Conservation (phyloP, 2,888 invertebrate species). For the Nezara viridula region DNA sequence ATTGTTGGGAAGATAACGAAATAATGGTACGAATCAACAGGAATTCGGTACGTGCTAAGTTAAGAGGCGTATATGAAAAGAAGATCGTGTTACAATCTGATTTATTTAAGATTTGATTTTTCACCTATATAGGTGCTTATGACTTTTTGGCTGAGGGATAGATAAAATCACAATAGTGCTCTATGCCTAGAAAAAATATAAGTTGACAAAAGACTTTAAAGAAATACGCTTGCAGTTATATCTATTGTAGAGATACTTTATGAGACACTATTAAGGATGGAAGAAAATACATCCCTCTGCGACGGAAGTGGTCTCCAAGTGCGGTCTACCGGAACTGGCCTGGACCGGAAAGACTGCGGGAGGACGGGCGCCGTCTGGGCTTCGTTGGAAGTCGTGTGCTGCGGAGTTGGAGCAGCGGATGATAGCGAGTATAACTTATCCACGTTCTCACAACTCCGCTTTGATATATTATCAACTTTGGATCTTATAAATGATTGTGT, state of each 20-base stretch:
- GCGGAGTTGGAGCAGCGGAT: neutral
- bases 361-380: neutral
- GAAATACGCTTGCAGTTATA: neutral
- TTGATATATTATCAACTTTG: neutral
- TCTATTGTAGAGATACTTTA: neutral
- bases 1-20: no score
- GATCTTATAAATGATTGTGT: neutral
- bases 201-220: neutral
- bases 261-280: neutral
- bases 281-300: neutral
- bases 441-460: neutral
- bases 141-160: no score
- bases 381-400: neutral
- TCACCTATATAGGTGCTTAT: no score
- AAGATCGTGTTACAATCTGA: no score
- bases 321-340: constrained; percentile 8
- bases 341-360: neutral
- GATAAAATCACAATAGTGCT: no score
- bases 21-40: no score
- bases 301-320: neutral
- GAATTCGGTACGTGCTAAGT: no score
- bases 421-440: neutral
- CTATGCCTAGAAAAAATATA: no score
- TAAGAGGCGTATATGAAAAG: no score
- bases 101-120: no score